phyloP scores from a whole-genome alignment of 2,888 invertebrate species.

The Caenorhabditis virilis region DNA sequence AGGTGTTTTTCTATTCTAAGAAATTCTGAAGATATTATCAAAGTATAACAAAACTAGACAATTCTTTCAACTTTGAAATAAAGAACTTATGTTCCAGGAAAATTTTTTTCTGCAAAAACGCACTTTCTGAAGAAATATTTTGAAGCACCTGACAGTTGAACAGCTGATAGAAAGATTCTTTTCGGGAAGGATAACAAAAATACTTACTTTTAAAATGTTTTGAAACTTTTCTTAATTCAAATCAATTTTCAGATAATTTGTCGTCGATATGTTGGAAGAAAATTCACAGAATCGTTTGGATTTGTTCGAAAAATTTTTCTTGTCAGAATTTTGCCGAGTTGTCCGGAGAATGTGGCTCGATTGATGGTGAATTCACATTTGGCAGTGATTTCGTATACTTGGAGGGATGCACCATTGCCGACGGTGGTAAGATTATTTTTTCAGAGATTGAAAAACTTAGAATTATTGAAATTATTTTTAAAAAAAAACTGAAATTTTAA shows the following conservation, averaged over 20 bases:
- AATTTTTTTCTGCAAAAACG: not conserved
- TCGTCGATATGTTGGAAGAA: slow-evolving; percentile 26
- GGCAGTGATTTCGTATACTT: slow-evolving; percentile 36
- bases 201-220: not conserved
- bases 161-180: not conserved
- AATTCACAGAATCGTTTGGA: slow-evolving; percentile 13
- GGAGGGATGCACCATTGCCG: not conserved
- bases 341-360: slow-evolving; percentile 10
- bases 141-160: not conserved
- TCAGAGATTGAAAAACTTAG: not conserved
- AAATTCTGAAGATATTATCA: too few species aligned
- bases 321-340: slow-evolving; percentile 11
- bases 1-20: not conserved
- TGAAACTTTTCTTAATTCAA: too few species aligned
- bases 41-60: too few species aligned
- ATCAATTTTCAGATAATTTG: slow-evolving; percentile 31
- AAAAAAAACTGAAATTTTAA: not conserved
- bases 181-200: not conserved
- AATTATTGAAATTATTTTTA: not conserved
- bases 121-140: not conserved
- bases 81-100: not conserved
- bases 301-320: slow-evolving; percentile 26
- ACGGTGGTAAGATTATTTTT: not conserved
- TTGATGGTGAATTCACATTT: slow-evolving; percentile 21
- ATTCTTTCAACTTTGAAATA: not conserved